These are phyloP conservation scores for Linhomoeus sp. DNA, from an alignment of 2,888 invertebrate species.

Conservation along the genomic window DNA sequence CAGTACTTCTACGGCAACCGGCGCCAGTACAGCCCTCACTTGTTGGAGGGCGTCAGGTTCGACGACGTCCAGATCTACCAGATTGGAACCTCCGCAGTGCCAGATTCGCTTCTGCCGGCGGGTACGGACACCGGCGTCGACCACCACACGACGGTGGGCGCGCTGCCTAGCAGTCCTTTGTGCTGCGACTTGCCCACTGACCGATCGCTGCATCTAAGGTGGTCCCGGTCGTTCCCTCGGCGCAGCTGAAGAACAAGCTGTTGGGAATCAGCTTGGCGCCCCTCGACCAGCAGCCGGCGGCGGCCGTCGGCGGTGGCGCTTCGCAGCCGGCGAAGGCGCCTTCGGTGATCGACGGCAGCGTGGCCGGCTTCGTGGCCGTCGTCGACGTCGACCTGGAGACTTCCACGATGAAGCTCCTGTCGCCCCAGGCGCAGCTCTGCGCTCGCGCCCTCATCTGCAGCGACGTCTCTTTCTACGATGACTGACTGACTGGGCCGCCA, in stretches of 20 bases:
- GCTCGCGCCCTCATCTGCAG: conserved; percentile 64
- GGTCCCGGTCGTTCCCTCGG: conserved; percentile 8
- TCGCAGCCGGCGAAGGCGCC: conserved; percentile 47
- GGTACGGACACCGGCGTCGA: conserved; percentile 75
- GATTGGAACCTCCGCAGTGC: conserved; percentile 46
- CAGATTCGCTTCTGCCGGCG: conserved; percentile 84
- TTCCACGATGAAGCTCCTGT: conserved; percentile 59
- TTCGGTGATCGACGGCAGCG: conserved; percentile 63
- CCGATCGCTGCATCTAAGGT: conserved; percentile 3
- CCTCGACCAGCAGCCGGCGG: not conserved
- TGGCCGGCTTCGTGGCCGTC: conserved; percentile 77
- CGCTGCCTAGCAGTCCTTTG: too few relatives aligned
- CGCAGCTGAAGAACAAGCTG: conserved; percentile 54
- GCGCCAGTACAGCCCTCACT: conserved; percentile 46
- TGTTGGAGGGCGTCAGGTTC: conserved; percentile 41
- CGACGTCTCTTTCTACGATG: conserved; percentile 80
- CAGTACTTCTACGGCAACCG: conserved; percentile 90
- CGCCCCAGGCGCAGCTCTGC: conserved; percentile 74
- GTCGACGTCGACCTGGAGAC: conserved; percentile 72
- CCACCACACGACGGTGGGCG: not conserved
- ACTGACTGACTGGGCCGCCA: too few relatives aligned
- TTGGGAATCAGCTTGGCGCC: conserved; percentile 64
- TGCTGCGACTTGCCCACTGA: too few relatives aligned
- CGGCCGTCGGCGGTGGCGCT: not conserved
- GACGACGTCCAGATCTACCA: conserved; percentile 57